phyloP scores from a whole-genome alignment of 2,888 invertebrate genomes.

The Psylliodes chrysocephalus region DNA sequence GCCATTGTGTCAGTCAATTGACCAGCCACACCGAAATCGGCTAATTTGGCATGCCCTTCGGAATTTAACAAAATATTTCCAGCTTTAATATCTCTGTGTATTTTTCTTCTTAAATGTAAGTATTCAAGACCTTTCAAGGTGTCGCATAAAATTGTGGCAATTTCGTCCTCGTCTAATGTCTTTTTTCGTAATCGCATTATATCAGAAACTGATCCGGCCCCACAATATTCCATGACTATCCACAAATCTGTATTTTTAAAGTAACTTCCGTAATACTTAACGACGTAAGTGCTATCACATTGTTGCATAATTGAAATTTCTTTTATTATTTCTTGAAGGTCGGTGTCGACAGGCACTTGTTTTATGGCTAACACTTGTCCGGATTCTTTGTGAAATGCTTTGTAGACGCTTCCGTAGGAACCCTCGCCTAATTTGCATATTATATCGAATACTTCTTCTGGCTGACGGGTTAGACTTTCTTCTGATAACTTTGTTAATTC shows the following conservation, averaged over 20 bases:
- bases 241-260: constrained; percentile 99
- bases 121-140: constrained; percentile 53
- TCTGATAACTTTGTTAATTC: constrained; percentile 76
- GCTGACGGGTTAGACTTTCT: constrained; percentile 95
- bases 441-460: constrained; percentile 99
- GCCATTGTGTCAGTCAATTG: constrained; percentile 83
- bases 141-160: constrained; percentile 52
- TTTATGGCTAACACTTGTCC: constrained; percentile 97
- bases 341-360: constrained; percentile 98
- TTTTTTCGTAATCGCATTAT: constrained; percentile 98
- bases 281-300: constrained; percentile 98
- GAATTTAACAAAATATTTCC: constrained; percentile 98
- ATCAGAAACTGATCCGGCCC: constrained; percentile 98
- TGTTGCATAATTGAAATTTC: constrained; percentile 99
- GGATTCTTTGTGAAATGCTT: constrained; percentile 97
- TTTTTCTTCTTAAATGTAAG: constrained; percentile 52
- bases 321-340: constrained; percentile 98
- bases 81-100: constrained; percentile 70
- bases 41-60: constrained; percentile 97
- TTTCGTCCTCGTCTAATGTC: constrained; percentile 51
- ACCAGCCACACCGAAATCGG: constrained; percentile 99
- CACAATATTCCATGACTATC: constrained; percentile 99
- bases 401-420: constrained; percentile 97
- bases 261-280: constrained; percentile 99
- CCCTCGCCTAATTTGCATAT: constrained; percentile 99